Evolutionary conservation across 2,113 vertebrate species (phyloP).

Genomic region (Microcebus ravelobensis): DNA sequence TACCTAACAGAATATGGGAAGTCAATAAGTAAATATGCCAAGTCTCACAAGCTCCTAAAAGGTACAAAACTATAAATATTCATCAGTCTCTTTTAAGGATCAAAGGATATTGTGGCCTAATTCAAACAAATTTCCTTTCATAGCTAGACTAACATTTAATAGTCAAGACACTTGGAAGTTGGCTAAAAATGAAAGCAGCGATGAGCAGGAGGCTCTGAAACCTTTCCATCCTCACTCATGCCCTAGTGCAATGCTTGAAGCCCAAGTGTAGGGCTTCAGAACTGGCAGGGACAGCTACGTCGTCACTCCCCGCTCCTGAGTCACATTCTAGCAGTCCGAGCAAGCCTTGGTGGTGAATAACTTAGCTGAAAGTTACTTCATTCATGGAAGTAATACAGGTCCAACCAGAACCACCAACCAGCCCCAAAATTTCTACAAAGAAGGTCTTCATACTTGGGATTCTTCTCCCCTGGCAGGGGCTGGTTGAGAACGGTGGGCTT

Average conservation of each 20-base stretch:
- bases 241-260: constrained; percentile 28
- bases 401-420: constrained; percentile 76
- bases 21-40: constrained; percentile 46
- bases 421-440: constrained; percentile 77
- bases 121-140: constrained; percentile 55
- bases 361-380: constrained; percentile 71
- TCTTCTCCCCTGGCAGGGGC: constrained; percentile 52
- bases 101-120: constrained; percentile 46
- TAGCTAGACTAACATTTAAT: constrained; percentile 37
- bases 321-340: constrained; percentile 71
- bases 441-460: constrained; percentile 81
- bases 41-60: constrained; percentile 56
- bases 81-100: constrained; percentile 47
- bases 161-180: constrained; percentile 23
- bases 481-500: constrained; percentile 62
- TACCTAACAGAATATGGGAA: constrained; percentile 37
- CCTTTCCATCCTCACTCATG: constrained; percentile 17
- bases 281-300: constrained; percentile 11
- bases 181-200: constrained; percentile 40
- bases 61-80: constrained; percentile 44
- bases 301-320: constrained; percentile 41
- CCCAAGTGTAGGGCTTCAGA: neutral
- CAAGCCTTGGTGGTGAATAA: constrained; percentile 61
- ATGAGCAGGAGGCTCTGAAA: constrained; percentile 21
- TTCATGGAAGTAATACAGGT: constrained; percentile 70